Evolutionary conservation across 2,797 vertebrate genomes (phyloP), one percentile per base, ranked within the genome.

Genomic region (Podarcis siculus): DNA sequence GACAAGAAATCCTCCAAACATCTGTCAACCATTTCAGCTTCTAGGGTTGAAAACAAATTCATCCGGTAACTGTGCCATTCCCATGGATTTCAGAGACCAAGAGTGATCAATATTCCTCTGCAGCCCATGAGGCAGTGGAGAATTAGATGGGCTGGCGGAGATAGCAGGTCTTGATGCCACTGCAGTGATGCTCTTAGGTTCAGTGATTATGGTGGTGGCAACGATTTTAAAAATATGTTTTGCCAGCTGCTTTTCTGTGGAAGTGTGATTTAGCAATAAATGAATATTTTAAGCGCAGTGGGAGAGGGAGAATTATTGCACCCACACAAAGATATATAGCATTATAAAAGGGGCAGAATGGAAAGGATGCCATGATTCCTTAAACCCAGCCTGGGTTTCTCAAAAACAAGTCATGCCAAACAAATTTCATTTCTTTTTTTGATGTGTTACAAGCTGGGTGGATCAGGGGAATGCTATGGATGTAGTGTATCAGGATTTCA

Each of bases 1-100:
- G 85, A 77, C 89, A 89, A 95, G 93, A 91, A 92, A 90, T 77
- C 90, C 93, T 93, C 87, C 8, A 42, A 93, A 94, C 86, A 93
- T 90, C 88, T 91, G 92, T 90, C 89, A 93, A 75, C 49, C 0
- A 3, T 75, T 86, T 84, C 93, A 89, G 89, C 86, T 76, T 61
- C 0, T 0, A 89, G 61, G 91, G 83, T 84, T 82, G 83, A 89
- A 91, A 90, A 49, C 45, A 72, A 75, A 37, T 79, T 75, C 79
- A 0, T 0, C 76, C 82, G 61, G 90, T 8, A 94, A 79, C 85
- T 87, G 79, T 91, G 92, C 90, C 66, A n/a, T 3, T 82, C 66
- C 85, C 87, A 79, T 81, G 61, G 87, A 79, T 86, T 79, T 64
- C 0, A 0, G 79, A 87, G 91, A 81, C 0, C 1, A 82, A 79